These are phyloP conservation scores for Drosophila dives DNA, from an alignment of 2,888 invertebrate species.

Conservation along the genomic window DNA sequence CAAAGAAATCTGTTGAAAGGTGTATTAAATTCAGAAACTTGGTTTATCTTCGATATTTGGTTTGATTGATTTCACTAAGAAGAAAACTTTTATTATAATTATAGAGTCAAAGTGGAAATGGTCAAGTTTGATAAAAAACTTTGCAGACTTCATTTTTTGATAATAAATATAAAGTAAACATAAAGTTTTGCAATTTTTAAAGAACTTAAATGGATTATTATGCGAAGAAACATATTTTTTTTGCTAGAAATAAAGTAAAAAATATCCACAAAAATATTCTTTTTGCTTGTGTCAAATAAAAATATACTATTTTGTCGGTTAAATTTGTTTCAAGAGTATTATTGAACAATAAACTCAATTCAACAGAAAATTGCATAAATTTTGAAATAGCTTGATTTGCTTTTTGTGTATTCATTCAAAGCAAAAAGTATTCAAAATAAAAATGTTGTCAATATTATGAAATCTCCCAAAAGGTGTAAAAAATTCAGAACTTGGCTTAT, in stretches of 20 bases:
- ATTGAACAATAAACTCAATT: not conserved
- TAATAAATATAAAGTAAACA: too few species aligned
- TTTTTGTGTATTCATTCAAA: not conserved
- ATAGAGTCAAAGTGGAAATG: not conserved
- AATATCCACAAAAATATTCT: too few species aligned
- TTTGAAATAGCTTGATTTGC: not conserved
- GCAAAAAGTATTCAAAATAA: not conserved
- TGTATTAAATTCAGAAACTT: not conserved
- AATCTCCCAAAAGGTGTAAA: too few species aligned
- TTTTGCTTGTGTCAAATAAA: not conserved
- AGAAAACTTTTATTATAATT: not conserved
- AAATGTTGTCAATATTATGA: conserved; percentile 1
- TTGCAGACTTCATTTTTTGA: too few species aligned
- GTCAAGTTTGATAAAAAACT: not conserved
- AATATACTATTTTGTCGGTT: not conserved
- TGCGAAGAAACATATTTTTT: not conserved
- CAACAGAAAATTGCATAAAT: not conserved
- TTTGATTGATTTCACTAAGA: not conserved
- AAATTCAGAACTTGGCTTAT: too few species aligned
- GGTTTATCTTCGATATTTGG: not conserved
- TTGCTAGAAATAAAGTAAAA: too few species aligned
- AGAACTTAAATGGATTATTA: too few species aligned
- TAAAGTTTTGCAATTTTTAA: too few species aligned
- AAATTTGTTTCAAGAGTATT: not conserved
- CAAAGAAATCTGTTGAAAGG: not conserved